Conservation (phyloP, 2,888 invertebrate genomes). For the Embidobia sp. region DNA sequence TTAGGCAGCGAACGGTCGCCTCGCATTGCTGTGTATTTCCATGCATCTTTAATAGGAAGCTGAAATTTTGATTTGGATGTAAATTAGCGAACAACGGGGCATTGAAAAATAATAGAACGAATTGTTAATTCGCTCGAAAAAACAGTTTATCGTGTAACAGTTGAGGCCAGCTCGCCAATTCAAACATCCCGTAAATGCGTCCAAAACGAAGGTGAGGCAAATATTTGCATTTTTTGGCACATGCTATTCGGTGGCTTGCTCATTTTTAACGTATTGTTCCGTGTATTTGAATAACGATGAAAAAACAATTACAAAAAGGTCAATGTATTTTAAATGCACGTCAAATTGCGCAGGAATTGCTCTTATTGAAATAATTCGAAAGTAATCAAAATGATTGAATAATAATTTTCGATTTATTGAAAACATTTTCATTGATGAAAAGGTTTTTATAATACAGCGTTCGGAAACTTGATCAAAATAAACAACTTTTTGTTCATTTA, state of each 20-base stretch:
- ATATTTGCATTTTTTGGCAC: slow-evolving; percentile 39
- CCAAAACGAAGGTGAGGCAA: slow-evolving; percentile 23
- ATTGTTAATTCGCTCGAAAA: slow-evolving; percentile 41
- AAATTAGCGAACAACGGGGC: slow-evolving; percentile 33
- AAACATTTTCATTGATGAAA: too few species aligned
- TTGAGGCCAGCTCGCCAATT: slow-evolving; percentile 17
- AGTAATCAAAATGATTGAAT: too few species aligned
- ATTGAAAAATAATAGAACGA: slow-evolving; percentile 36
- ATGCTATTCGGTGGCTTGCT: not conserved
- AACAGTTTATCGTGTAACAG: slow-evolving; percentile 47
- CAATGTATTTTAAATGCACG: too few species aligned
- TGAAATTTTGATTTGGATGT: slow-evolving; percentile 49
- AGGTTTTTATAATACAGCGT: too few species aligned
- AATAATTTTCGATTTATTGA: too few species aligned
- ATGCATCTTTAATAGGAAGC: slow-evolving; percentile 36
- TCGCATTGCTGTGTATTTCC: slow-evolving; percentile 7
- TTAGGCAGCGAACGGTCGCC: not conserved
- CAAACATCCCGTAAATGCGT: slow-evolving; percentile 22
- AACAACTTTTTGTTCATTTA: too few species aligned
- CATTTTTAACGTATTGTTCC: slow-evolving; percentile 8
- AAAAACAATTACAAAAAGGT: not conserved
- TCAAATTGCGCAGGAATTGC: too few species aligned
- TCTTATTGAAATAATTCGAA: too few species aligned
- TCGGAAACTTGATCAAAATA: too few species aligned
- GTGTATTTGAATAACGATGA: not conserved